A percentile compares a stretch with the other conserved stretches of the same genome.
phyloP scores from a whole-genome alignment of 2,888 invertebrate species.

The Lasioglossum pauxillum region DNA sequence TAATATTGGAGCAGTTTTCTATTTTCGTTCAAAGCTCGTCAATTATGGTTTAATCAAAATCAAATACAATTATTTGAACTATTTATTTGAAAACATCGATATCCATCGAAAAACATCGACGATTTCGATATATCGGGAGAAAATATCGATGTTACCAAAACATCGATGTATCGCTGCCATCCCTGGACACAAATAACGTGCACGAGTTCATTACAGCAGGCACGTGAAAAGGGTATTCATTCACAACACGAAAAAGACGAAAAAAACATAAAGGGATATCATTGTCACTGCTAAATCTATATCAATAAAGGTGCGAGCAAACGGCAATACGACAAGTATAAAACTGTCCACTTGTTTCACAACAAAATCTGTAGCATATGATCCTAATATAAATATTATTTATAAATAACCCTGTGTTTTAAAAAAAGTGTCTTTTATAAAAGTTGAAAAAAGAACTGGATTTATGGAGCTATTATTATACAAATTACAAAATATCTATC shows the following conservation, averaged over 20 bases:
- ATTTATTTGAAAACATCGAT: too few species aligned
- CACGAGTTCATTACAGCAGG: conserved; percentile 21
- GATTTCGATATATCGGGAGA: too few species aligned
- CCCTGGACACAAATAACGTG: neutral
- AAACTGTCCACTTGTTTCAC: conserved; percentile 4
- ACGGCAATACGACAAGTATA: conserved; percentile 28
- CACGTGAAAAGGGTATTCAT: conserved; percentile 22
- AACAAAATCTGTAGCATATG: neutral
- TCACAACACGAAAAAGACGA: conserved; percentile 11
- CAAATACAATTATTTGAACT: too few species aligned
- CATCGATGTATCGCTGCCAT: too few species aligned
- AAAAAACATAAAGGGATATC: conserved; percentile 5
- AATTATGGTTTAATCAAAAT: too few species aligned
- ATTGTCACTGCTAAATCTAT: conserved; percentile 43
- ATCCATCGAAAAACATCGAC: too few species aligned
- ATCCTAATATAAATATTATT: neutral
- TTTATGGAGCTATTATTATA: neutral
- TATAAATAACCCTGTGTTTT: neutral
- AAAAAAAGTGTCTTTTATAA: neutral
- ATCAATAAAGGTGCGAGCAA: conserved; percentile 49
- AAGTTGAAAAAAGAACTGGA: neutral
- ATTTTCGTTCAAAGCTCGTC: too few species aligned
- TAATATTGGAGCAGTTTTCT: too few species aligned
- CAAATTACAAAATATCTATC: neutral
- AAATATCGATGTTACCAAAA: too few species aligned